phyloP scores from a whole-genome alignment of 2,888 invertebrate species.

The Brachylomia viminalis region DNA sequence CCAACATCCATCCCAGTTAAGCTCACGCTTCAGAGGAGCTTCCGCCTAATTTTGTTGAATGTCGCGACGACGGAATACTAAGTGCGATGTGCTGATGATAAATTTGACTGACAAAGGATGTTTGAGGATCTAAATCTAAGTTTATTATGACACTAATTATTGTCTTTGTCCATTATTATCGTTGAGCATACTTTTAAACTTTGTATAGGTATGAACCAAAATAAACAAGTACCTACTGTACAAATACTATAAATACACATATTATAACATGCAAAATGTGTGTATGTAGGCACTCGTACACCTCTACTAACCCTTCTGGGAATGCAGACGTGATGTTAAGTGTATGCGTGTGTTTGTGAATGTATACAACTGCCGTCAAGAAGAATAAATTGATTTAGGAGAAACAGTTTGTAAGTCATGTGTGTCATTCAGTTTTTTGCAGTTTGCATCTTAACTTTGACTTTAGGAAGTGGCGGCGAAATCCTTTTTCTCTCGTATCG shows the following conservation, averaged over 20 bases:
- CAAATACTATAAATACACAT: too few species aligned
- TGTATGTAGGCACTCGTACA: not conserved
- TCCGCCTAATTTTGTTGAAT: constrained; percentile 37
- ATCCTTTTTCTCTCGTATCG: too few species aligned
- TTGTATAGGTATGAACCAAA: not conserved
- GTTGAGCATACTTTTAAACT: not conserved
- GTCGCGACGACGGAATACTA: constrained; percentile 26
- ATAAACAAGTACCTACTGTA: not conserved
- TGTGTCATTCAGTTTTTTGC: too few species aligned
- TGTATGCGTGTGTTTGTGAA: too few species aligned
- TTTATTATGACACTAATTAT: constrained; percentile 21
- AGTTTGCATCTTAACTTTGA: too few species aligned
- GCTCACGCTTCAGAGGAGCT: constrained; percentile 35
- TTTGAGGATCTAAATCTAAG: constrained; percentile 25
- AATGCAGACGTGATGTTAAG: too few species aligned
- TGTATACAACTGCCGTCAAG: not conserved
- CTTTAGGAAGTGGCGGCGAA: too few species aligned
- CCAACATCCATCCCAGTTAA: constrained; percentile 9
- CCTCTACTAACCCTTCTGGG: not conserved
- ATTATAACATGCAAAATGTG: not conserved
- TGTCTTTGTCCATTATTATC: not conserved
- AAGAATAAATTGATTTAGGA: not conserved
- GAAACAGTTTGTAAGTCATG: too few species aligned
- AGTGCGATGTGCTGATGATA: constrained; percentile 12
- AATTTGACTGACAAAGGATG: constrained; percentile 35